phyloP scores from a whole-genome alignment of 2,888 invertebrate species.

The Limulus polyphemus region DNA sequence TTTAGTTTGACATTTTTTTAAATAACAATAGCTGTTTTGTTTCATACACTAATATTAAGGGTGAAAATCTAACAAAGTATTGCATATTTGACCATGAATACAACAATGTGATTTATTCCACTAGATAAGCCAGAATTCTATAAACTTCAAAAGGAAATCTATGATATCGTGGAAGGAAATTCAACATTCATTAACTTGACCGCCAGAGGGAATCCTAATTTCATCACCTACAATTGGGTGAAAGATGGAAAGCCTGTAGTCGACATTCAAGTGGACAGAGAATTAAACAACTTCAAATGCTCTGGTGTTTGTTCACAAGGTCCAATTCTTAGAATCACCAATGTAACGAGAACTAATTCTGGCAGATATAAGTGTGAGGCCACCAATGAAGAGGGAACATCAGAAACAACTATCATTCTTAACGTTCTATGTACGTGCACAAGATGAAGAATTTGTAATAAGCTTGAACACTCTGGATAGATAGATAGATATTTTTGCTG shows the following conservation, averaged over 20 bases:
- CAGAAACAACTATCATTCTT: slow-evolving; percentile 61
- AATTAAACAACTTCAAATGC: slow-evolving; percentile 7
- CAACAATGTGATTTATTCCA: slow-evolving; percentile 5
- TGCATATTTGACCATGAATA: too few relatives aligned
- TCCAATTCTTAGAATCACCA: slow-evolving; percentile 63
- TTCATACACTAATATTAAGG: too few relatives aligned
- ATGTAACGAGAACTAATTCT: slow-evolving; percentile 62
- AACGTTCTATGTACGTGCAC: slow-evolving; percentile 45
- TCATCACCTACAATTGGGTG: slow-evolving; percentile 75
- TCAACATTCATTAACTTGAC: slow-evolving; percentile 52
- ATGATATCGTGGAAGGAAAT: slow-evolving; percentile 61
- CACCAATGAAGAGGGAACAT: slow-evolving; percentile 71
- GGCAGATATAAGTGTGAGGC: slow-evolving; percentile 79
- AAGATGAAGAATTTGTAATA: too few relatives aligned
- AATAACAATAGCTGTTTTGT: too few relatives aligned
- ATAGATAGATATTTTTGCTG: too few relatives aligned
- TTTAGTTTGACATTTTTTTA: too few relatives aligned
- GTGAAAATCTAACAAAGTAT: too few relatives aligned
- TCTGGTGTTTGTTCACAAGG: slow-evolving; percentile 21
- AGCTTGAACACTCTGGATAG: too few relatives aligned
- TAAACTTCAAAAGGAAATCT: slow-evolving; percentile 31
- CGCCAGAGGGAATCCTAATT: slow-evolving; percentile 71
- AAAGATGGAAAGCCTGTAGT: slow-evolving; percentile 33
- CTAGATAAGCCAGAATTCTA: slow-evolving; percentile 40
- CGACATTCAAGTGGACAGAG: slow-evolving; percentile 6